Conservation (phyloP, 2,797 vertebrate species). For the Falco concolor region DNA sequence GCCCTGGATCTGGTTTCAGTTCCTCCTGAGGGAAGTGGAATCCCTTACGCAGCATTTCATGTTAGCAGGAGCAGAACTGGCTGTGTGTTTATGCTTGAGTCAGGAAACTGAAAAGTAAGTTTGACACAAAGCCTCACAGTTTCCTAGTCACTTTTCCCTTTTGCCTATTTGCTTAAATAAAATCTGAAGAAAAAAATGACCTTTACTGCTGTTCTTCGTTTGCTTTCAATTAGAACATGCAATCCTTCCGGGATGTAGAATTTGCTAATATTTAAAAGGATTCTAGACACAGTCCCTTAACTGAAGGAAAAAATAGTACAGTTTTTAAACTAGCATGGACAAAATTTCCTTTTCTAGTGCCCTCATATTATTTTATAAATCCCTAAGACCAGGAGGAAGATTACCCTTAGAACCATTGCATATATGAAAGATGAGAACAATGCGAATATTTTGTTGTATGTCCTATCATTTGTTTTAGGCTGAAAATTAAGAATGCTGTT, state of each 20-base stretch:
- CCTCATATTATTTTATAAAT: neutral
- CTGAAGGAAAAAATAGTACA: neutral
- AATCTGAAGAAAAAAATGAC: slow-evolving; percentile 8
- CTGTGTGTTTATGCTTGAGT: neutral
- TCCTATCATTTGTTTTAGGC: neutral
- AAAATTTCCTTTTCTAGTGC: neutral
- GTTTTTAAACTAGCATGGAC: neutral
- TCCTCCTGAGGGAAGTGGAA: neutral
- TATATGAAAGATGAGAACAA: neutral
- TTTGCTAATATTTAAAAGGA: slow-evolving; percentile 50
- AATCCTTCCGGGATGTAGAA: neutral
- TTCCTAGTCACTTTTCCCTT: neutral
- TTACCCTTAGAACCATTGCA: neutral
- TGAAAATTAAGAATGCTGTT: neutral
- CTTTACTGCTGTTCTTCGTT: slow-evolving; percentile 16
- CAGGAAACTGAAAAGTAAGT: neutral
- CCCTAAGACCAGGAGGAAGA: neutral
- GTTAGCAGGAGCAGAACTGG: neutral
- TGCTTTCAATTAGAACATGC: slow-evolving; percentile 36
- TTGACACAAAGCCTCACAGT: neutral
- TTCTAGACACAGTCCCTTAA: neutral
- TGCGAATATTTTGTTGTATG: neutral
- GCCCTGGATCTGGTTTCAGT: neutral
- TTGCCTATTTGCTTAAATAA: slow-evolving; percentile 34
- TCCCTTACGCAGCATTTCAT: neutral